Conservation (phyloP, 2,113 vertebrate genomes). For the Alces alces region DNA sequence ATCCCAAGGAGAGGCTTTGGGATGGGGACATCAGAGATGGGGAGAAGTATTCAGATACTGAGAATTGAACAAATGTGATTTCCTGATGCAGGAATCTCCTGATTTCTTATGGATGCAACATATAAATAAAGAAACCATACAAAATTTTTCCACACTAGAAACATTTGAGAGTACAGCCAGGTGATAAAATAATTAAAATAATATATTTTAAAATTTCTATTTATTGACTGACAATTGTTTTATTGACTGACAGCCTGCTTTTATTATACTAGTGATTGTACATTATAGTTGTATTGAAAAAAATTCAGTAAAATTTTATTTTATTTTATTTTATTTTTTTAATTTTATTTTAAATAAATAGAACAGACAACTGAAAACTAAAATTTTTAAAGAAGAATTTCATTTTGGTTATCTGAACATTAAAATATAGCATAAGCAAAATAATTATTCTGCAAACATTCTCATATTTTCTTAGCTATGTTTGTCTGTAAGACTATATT, state of each 20-base stretch:
- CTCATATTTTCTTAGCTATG: background rate
- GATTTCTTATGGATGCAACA: background rate
- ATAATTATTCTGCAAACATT: background rate
- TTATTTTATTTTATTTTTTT: no score
- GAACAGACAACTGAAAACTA: background rate
- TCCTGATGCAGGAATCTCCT: background rate
- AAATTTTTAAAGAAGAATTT: background rate
- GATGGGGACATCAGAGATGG: rapidly evolving
- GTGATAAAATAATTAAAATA: background rate
- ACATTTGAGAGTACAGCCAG: background rate
- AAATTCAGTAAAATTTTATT: background rate
- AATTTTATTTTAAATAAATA: background rate
- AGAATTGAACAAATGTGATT: background rate
- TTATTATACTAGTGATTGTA: background rate
- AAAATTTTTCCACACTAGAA: background rate
- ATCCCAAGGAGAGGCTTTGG: background rate
- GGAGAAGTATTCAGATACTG: background rate
- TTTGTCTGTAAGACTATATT: background rate
- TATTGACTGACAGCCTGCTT: background rate
- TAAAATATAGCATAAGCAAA: background rate
- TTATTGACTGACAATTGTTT: background rate
- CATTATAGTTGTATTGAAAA: background rate
- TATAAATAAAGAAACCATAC: background rate
- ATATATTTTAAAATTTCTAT: background rate
- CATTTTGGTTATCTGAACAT: background rate